Evolutionary conservation across 2,113 vertebrate species (phyloP), one percentile per base, ranked within the genome.

Genomic region (Lepus europaeus): DNA sequence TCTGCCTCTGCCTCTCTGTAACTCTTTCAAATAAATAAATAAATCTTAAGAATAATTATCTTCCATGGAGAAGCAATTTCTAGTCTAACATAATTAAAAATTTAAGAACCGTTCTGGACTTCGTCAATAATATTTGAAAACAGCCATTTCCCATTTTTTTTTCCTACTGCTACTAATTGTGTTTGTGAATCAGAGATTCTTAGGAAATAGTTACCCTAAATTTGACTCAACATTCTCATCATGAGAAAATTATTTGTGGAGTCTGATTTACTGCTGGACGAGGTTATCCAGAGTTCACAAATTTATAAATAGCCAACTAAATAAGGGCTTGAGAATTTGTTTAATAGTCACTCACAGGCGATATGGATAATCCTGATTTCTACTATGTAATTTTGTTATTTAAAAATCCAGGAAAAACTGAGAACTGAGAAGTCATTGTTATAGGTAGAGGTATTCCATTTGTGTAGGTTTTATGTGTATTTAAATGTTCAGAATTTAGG

Each of bases 151-250:
- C n/a, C 8, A 53, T 72, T 82, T 83, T 22, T 77, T 31, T 45
- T 45, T 45, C 45, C 9, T 11, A 72, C 22, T 80, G 6, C 9
- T 56, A 45, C 12, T 87, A 76, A 88, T 69, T 91, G 63, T 6
- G 56, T 86, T 86, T 90, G 82, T 94, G 68, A 95, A 76, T 86
- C 25, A 33, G 4, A 76, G 83, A 22, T 59, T 80, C 74, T n/a
- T 77, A 93, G 33, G 87, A 1, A 14, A 73, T 29, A 45, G 22
- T 79, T 87, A 95, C 51, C 4, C 11, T 83, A 68, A 68, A 83
- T 73, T 74, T 73, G 63, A 89, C 11, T 69, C 59, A 17, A 31
- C 39, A 9, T 74, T 94, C 94, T 84, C 73, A 14, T 56, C 10
- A 84, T 64, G 11, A 69, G 33, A 82, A 88, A 73, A 51, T 56